Conservation (phyloP, 2,113 vertebrate species). For the Danionella cerebrum region DNA sequence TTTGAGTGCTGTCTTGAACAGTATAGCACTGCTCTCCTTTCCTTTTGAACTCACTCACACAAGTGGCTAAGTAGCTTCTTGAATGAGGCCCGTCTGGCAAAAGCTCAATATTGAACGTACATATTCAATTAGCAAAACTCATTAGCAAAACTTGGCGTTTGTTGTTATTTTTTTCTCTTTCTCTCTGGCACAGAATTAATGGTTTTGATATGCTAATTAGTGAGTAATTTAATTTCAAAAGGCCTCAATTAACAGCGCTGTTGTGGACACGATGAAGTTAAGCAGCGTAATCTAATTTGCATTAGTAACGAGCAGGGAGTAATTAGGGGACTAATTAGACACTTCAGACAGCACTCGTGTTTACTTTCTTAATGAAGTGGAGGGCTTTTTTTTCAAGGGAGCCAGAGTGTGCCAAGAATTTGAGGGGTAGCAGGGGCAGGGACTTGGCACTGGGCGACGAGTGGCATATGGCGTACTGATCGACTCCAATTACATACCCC, state of each 20-base stretch:
- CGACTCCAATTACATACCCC: constrained; percentile 53
- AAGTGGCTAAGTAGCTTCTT: constrained; percentile 43
- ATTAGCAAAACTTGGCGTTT: constrained; percentile 99
- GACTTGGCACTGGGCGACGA: constrained; percentile 26
- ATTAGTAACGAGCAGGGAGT: constrained; percentile 99
- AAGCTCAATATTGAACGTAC: constrained; percentile 59
- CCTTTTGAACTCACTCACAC: constrained; percentile 5
- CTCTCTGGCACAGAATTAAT: constrained; percentile 92
- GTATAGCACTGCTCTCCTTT: constrained; percentile 42
- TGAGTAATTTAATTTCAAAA: constrained; percentile 99
- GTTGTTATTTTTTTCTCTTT: constrained; percentile 78
- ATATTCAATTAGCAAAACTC: constrained; percentile 99
- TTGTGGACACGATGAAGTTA: constrained; percentile 99
- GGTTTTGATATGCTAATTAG: constrained; percentile 99
- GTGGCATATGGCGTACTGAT: constrained; percentile 65
- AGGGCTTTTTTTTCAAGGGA: constrained; percentile 66
- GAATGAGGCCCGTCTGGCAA: constrained; percentile 59
- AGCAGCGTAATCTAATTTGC: constrained; percentile 99
- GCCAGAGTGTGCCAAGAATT: constrained; percentile 40
- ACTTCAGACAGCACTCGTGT: constrained; percentile 99
- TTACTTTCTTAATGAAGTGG: constrained; percentile 99
- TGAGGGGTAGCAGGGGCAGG: constrained; percentile 22
- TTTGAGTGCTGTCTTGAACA: constrained; percentile 51
- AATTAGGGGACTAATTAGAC: constrained; percentile 99
- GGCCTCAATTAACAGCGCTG: constrained; percentile 99